A percentile compares a stretch with the other conserved stretches of the same genome.
Conservation (phyloP, 2,888 invertebrate genomes). For the Trisateles emortualis region DNA sequence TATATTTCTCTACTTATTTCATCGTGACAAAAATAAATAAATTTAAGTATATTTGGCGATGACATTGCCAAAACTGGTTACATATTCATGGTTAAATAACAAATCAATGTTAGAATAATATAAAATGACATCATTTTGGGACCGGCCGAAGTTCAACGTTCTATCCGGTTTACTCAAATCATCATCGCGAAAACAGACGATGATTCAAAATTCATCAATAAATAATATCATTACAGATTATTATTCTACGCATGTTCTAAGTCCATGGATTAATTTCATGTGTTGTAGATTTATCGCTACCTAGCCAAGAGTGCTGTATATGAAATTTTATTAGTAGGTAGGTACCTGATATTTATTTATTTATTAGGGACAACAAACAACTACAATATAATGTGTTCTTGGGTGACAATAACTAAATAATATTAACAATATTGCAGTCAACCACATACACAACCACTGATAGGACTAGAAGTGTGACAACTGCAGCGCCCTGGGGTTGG, state of each 20-base stretch:
- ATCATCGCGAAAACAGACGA: conserved; percentile 27
- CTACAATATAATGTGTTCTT: too few species aligned
- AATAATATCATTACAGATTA: conserved; percentile 13
- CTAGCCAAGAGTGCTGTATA: too few species aligned
- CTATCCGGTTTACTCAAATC: conserved; percentile 17
- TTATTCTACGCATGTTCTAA: conserved; percentile 25
- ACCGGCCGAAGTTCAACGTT: conserved; percentile 33
- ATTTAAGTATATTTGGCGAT: conserved; percentile 7
- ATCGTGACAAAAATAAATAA: too few species aligned
- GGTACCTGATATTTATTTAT: too few species aligned
- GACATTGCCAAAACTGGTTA: conserved; percentile 38
- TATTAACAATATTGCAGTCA: too few species aligned
- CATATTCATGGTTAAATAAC: conserved; percentile 17
- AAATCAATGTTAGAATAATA: conserved; percentile 16
- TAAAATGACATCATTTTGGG: conserved; percentile 42
- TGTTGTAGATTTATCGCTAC: neutral
- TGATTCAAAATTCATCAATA: conserved; percentile 21
- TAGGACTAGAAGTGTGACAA: too few species aligned
- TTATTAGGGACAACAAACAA: too few species aligned
- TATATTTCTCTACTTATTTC: too few species aligned
- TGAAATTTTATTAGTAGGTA: too few species aligned
- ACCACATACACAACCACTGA: too few species aligned
- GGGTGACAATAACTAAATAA: too few species aligned
- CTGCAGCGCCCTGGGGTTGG: too few species aligned
- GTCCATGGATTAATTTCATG: neutral